These are phyloP conservation scores for Colletes gigas DNA, from an alignment of 1,140 invertebrate genomes.

Conservation along the genomic window DNA sequence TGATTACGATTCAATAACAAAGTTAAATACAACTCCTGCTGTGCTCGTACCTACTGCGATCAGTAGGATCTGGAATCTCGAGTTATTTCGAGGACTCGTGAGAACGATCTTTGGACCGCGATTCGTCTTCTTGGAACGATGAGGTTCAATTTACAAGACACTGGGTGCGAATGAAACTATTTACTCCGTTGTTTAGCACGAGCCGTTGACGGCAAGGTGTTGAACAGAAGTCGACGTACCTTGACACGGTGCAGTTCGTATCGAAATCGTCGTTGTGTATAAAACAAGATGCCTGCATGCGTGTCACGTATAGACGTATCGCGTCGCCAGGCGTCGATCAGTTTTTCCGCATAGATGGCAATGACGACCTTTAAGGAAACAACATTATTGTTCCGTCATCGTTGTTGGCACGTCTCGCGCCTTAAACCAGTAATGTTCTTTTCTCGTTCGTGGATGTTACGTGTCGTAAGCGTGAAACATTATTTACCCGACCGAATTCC, in stretches of 20 bases:
- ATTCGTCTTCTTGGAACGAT: slow-evolving; percentile 26
- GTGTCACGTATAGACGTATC: not conserved
- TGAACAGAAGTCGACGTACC: slow-evolving; percentile 29
- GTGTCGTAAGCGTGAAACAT: no score
- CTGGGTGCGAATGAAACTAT: not conserved
- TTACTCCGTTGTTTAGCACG: slow-evolving; percentile 32
- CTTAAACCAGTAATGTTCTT: no score
- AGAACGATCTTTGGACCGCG: not conserved
- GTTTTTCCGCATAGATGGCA: no score
- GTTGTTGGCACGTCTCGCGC: no score
- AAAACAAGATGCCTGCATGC: not conserved
- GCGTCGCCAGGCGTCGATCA: not conserved
- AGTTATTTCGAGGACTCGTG: not conserved
- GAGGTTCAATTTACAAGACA: slow-evolving; percentile 5
- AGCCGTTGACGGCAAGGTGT: not conserved
- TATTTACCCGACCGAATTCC: no score
- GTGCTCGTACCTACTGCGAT: not conserved
- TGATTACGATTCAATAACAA: no score
- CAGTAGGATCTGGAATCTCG: not conserved
- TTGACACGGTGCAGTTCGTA: not conserved
- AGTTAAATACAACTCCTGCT: no score
- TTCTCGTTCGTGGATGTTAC: no score
- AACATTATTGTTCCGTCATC: no score
- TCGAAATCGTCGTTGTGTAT: slow-evolving; percentile 2
- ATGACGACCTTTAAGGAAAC: no score